Base-by-base conservation (phyloP, 2,888 invertebrate genomes). In the Leucania comma region DNA sequence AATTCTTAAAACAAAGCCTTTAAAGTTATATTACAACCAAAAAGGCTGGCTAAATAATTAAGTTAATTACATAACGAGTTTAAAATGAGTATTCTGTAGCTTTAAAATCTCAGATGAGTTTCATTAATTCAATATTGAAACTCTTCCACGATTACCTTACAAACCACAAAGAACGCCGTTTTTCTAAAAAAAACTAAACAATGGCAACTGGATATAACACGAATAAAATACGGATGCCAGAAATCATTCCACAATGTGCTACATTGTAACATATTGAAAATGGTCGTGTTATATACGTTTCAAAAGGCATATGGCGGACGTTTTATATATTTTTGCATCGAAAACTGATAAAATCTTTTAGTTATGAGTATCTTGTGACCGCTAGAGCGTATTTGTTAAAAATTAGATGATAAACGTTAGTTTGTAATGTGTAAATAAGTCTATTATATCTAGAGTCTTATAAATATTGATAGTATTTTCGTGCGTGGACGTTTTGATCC, bases 271-370 rank as follows among this genome's bases (percentile, higher is more conserved):
- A 78, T 75, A 79, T 81, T 62, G 12, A 83, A 90, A 83, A 92
- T 90, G 72, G 81, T 85, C 80, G 89, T 75, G 67, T 91, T 90
- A 90, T 91, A 93, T 91, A 94, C 92, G 93, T 95, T 93, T 93
- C 95, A 95, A 95, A 96, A 96, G 94, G 96, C 96, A 95, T 96
- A 96, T 96, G 96, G 96, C 96, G 96, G 96, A 96, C 95, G 94
- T 95, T 96, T 96, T 96, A 96, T 96, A 95, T 95, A 95, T 96
- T 96, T 96, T 96, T 96, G 95, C 96, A 96, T 95, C 91, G 94
- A 95, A 96, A 96, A 95, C 94, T 95, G 94, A 95, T 95, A 95
- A 96, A 96, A 95, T 95, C 93, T 95, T 96, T 96, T 96, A 96
- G 96, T 95, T 96, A 95, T 95, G 96, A 95, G 91, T 94, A 93